A percentile compares a stretch with the other conserved stretches of the same genome.
Conservation (phyloP, 2,888 invertebrate genomes). For the Gastrophysa polygoni region DNA sequence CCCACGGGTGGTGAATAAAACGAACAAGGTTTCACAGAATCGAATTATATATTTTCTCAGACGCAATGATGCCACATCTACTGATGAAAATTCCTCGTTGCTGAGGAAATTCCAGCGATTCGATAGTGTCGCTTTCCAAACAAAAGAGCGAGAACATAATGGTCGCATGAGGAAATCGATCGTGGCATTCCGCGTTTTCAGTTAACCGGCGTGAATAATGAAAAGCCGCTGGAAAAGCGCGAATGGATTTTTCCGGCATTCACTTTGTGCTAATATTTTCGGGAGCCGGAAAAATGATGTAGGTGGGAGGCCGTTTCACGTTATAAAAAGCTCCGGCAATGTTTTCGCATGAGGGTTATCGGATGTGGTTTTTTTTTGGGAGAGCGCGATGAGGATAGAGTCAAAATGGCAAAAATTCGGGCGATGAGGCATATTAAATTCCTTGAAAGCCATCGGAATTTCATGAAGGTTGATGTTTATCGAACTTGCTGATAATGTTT, state of each 20-base stretch:
- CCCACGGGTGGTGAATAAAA: too few species aligned
- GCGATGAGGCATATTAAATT: background rate
- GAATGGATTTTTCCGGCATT: slow-evolving; percentile 11
- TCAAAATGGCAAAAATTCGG: too few species aligned
- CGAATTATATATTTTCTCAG: too few species aligned
- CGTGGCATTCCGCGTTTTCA: slow-evolving; percentile 20
- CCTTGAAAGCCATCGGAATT: background rate
- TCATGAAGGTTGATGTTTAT: background rate
- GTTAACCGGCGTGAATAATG: slow-evolving; percentile 18
- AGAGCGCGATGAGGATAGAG: background rate
- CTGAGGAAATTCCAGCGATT: background rate
- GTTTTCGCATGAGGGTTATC: background rate
- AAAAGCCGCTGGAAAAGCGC: slow-evolving; percentile 9
- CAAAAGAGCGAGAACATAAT: background rate
- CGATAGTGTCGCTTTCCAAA: background rate
- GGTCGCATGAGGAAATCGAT: slow-evolving; percentile 10
- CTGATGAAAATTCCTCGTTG: background rate
- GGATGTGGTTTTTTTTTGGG: background rate
- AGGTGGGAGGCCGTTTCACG: background rate
- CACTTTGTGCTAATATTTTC: background rate
- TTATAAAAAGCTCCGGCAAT: background rate
- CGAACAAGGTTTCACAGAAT: too few species aligned
- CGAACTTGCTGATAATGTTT: too few species aligned
- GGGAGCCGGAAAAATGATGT: background rate
- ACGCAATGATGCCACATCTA: too few species aligned